phyloP scores from a whole-genome alignment of 2,113 vertebrate genomes.

The Fukomys damarensis region DNA sequence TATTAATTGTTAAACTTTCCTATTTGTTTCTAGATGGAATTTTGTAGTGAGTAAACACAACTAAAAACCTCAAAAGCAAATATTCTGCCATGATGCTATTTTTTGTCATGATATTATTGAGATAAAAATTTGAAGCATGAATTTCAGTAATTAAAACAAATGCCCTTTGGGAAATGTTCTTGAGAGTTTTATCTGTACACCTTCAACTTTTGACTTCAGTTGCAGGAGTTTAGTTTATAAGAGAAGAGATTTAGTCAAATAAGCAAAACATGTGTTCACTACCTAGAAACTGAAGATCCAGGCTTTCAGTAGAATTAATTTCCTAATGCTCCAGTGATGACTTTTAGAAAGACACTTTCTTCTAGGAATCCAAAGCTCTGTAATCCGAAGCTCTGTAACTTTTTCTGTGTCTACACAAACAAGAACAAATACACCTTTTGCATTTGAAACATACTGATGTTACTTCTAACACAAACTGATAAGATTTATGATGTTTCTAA shows the following conservation, averaged over 20 bases:
- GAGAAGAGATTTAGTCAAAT: slow-evolving; percentile 76
- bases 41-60: slow-evolving; percentile 12
- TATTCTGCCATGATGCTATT: background rate
- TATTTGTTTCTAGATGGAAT: slow-evolving; percentile 2
- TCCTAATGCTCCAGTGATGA: slow-evolving; percentile 55
- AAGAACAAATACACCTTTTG: background rate
- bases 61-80: slow-evolving; percentile 1
- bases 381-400: slow-evolving; percentile 58
- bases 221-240: slow-evolving; percentile 70
- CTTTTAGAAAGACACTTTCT: slow-evolving; percentile 73
- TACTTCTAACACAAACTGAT: background rate
- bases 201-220: slow-evolving; percentile 67
- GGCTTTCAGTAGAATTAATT: slow-evolving; percentile 64
- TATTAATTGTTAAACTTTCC: background rate
- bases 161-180: slow-evolving; percentile 70
- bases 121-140: slow-evolving; percentile 76
- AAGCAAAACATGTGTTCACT: slow-evolving; percentile 77
- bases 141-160: slow-evolving; percentile 65
- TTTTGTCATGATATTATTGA: background rate
- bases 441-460: slow-evolving; percentile 17
- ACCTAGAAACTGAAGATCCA: slow-evolving; percentile 67
- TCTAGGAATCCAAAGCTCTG: slow-evolving; percentile 74
- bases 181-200: slow-evolving; percentile 72
- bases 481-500: background rate
- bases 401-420: slow-evolving; percentile 52